Base-by-base conservation (phyloP, 2,113 vertebrate genomes). In the Aptenodytes patagonicus region DNA sequence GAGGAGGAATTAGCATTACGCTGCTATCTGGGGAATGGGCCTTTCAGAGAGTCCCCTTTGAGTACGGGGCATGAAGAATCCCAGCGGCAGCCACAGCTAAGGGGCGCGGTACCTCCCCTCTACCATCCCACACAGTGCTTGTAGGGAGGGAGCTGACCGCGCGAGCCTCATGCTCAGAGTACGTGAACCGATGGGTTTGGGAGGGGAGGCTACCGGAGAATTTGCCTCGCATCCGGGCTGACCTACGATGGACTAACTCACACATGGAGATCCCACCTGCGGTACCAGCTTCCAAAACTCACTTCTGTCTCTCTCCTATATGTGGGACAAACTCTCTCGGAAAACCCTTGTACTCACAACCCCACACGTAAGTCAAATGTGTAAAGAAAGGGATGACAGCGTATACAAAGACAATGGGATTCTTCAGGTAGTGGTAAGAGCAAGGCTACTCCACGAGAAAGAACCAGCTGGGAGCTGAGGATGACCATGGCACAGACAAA, bases 111-210 rank as follows among this genome's bases (percentile, higher is more conserved):
- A 18, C 5, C 1, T 55, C 46, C 15, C 2, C 18, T 64, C 44
- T 24, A 5, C 32, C 14, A 17, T 15, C 46, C 32, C 17, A 11
- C 17, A 10, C 13, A 7, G 36, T 4, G 13, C 34, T 51, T 13
- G 11, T 20, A 8, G 21, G 4, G 6, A 49, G 28, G 28, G 22
- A 68, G 21, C 7, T 0, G 0, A 9, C 14, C 20, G 2, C 0
- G 2, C 0, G 1, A 87, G 17, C 20, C n/a, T 58, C 10, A 2
- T 2, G 1, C 24, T 42, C 25, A 14, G 11, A 57, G 44, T 10
- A 13, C 4, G 1, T 2, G 2, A 40, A 2, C 16, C 11, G 13
- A 24, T 1, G 8, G 7, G 7, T 13, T 21, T 71, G 13, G 16
- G 13, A 52, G 17, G 15, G 5, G 25, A 70, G 8, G 2, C 36